Percentiles rank a stretch among this genome's conserved stretches.
phyloP scores from a whole-genome alignment of 1,140 invertebrate species.

The Tetragnatha versicolor region DNA sequence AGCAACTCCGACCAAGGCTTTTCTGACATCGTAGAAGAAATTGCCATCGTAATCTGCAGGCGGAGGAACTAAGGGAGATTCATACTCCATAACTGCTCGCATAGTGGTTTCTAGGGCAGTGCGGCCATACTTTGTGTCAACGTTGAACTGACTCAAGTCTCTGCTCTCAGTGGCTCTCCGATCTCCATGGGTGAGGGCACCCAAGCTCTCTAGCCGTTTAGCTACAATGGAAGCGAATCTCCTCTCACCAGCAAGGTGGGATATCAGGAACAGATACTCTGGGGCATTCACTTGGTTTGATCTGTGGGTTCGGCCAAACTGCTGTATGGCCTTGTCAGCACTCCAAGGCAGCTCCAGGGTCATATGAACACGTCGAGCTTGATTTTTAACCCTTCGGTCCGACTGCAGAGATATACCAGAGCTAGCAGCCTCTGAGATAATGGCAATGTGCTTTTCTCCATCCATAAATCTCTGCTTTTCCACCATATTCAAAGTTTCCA shows the following conservation, averaged over 20 bases:
- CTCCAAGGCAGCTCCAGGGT: conserved; percentile 99
- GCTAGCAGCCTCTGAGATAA: conserved; percentile 98
- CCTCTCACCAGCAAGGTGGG: conserved; percentile 95
- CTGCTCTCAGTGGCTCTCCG: conserved; percentile 93
- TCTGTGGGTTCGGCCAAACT: conserved; percentile 91
- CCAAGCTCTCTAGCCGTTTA: conserved; percentile 92
- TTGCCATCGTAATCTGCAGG: conserved; percentile 90
- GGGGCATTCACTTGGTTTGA: conserved; percentile 95
- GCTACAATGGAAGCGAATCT: conserved; percentile 95
- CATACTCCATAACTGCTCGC: conserved; percentile 80
- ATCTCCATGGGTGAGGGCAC: conserved; percentile 96
- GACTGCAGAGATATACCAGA: conserved; percentile 97
- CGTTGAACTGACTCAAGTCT: conserved; percentile 97
- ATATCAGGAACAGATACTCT: conserved; percentile 98
- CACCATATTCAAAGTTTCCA: conserved; percentile 97
- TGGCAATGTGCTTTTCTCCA: conserved; percentile 95
- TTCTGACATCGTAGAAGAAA: conserved; percentile 89
- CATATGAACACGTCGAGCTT: conserved; percentile 93
- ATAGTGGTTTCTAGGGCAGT: conserved; percentile 93
- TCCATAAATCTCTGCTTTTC: conserved; percentile 92
- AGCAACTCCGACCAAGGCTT: conserved; percentile 92
- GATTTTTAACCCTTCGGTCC: conserved; percentile 90
- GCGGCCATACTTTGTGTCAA: conserved; percentile 96
- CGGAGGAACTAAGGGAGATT: conserved; percentile 81
- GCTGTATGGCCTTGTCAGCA: conserved; percentile 97